phyloP scores from a whole-genome alignment of 2,797 vertebrate genomes.

The Cygnus olor region DNA sequence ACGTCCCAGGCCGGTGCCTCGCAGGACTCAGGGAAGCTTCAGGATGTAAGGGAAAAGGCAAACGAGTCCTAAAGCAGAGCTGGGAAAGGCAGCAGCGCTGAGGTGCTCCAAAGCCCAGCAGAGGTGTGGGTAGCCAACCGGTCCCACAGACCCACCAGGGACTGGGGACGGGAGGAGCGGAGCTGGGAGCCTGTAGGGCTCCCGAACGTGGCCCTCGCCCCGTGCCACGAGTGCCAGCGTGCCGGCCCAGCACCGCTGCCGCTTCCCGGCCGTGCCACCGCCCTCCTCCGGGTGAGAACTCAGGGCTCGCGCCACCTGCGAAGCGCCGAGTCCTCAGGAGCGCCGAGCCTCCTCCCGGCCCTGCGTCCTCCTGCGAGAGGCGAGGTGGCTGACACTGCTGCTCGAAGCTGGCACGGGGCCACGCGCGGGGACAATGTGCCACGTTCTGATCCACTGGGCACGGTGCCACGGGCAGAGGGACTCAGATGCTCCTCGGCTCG shows the following conservation, averaged over 20 bases:
- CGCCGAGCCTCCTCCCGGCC: background rate
- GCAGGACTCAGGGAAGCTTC: background rate
- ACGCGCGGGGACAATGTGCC: slow-evolving; percentile 32
- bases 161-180: background rate
- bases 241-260: background rate
- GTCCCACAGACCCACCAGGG: background rate
- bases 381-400: background rate
- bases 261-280: background rate
- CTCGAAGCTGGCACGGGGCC: slow-evolving; percentile 24
- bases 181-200: background rate
- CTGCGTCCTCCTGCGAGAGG: slow-evolving; percentile 5
- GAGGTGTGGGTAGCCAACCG: background rate
- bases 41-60: background rate
- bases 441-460: background rate
- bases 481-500: slow-evolving; percentile 50
- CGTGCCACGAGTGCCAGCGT: background rate
- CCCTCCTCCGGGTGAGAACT: accelerated
- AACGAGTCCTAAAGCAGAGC: background rate
- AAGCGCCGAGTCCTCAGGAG: background rate
- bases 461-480: background rate
- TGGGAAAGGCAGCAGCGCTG: background rate
- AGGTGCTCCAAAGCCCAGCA: background rate
- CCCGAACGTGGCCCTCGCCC: background rate
- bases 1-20: background rate
- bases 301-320: background rate